Percentiles rank a stretch among this genome's conserved stretches.
phyloP scores from a whole-genome alignment of 2,888 invertebrate species.

The Unio pictorum region DNA sequence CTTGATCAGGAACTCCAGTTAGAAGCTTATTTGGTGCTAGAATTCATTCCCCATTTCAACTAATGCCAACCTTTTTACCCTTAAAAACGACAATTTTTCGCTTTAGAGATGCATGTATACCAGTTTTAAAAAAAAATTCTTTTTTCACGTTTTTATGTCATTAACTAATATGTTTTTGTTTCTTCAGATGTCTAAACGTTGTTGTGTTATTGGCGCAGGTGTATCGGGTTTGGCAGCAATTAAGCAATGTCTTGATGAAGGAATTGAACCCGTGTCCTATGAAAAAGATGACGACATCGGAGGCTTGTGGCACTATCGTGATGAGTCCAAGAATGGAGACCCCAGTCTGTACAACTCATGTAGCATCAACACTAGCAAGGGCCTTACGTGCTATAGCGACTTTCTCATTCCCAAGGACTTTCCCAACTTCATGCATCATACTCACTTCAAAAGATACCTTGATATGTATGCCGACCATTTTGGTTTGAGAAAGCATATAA shows the following conservation, averaged over 20 bases:
- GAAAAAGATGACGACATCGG: conserved; percentile 43
- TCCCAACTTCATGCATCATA: conserved; percentile 46
- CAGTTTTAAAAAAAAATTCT: neutral
- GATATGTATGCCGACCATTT: conserved; percentile 38
- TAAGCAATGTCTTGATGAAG: conserved; percentile 43
- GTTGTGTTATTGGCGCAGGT: conserved; percentile 44
- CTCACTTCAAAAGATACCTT: conserved; percentile 41
- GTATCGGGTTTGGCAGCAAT: conserved; percentile 38
- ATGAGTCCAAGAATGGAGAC: conserved; percentile 21
- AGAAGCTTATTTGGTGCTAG: no score
- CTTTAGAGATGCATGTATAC: neutral
- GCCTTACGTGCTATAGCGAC: conserved; percentile 44
- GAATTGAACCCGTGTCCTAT: conserved; percentile 32
- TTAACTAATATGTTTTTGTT: neutral
- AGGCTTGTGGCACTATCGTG: conserved; percentile 41
- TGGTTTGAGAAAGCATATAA: conserved; percentile 27
- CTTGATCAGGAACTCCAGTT: no score
- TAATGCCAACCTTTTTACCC: neutral
- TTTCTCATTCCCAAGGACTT: conserved; percentile 47
- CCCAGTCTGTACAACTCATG: conserved; percentile 46
- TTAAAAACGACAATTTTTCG: neutral
- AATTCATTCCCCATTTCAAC: no score
- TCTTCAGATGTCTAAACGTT: conserved; percentile 28
- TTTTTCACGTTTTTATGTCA: neutral
- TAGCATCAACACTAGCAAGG: conserved; percentile 48